A percentile compares a stretch with the other conserved stretches of the same genome.
Conservation (phyloP, 2,888 invertebrate species). For the Rhodophaea formosa region DNA sequence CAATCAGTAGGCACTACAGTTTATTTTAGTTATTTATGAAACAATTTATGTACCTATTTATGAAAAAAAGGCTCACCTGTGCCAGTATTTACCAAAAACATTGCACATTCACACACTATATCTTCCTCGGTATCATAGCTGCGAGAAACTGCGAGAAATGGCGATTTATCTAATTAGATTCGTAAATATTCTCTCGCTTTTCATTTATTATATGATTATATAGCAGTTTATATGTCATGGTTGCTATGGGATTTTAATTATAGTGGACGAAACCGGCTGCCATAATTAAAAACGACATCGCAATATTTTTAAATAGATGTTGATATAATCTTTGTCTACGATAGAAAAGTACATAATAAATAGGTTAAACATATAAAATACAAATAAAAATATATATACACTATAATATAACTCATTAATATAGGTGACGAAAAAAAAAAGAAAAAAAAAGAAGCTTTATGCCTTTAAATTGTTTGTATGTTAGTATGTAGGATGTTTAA, state of each 20-base stretch:
- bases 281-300: constrained; percentile 38
- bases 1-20: neutral
- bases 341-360: constrained; percentile 77
- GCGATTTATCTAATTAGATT: constrained; percentile 64
- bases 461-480: constrained; percentile 78
- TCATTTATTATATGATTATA: constrained; percentile 50
- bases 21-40: neutral
- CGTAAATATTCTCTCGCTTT: constrained; percentile 68
- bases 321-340: constrained; percentile 77
- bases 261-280: constrained; percentile 26
- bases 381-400: constrained; percentile 81
- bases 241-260: constrained; percentile 42
- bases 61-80: neutral
- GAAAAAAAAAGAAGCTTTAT: constrained; percentile 73
- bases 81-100: neutral
- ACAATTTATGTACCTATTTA: neutral
- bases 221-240: constrained; percentile 37
- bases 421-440: constrained; percentile 59
- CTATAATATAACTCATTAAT: constrained; percentile 74
- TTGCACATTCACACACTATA: neutral
- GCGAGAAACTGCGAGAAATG: neutral
- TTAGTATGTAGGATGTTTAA: constrained; percentile 65
- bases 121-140: neutral
- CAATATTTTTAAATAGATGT: constrained; percentile 63
- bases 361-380: constrained; percentile 74